phyloP scores from a whole-genome alignment of 2,888 invertebrate species.

The Plutella xylostella region DNA sequence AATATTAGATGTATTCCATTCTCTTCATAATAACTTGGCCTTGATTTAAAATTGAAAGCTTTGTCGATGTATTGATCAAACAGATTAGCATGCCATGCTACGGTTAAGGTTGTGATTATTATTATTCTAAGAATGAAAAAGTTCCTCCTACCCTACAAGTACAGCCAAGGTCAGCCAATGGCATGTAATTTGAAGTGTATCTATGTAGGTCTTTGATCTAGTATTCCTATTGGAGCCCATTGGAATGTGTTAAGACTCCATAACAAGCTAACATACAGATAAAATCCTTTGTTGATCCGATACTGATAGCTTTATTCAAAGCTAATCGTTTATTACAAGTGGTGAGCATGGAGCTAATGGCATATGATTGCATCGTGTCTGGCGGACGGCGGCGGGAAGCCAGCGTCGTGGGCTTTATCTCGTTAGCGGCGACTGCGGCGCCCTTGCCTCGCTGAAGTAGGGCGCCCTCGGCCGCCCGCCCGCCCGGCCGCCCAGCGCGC shows the following conservation, averaged over 20 bases:
- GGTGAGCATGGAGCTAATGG: neutral
- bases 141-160: no score
- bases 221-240: neutral
- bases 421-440: slow-evolving; percentile 28
- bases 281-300: neutral
- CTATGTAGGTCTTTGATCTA: neutral
- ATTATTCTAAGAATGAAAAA: no score
- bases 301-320: neutral
- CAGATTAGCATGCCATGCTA: no score
- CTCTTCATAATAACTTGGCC: no score
- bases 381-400: slow-evolving; percentile 20
- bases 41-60: no score
- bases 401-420: slow-evolving; percentile 26
- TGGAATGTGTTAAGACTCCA: neutral
- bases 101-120: no score
- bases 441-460: slow-evolving; percentile 17
- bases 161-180: no score
- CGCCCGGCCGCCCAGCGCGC: slow-evolving; percentile 24
- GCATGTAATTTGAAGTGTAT: no score
- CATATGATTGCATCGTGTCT: neutral
- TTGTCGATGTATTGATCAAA: no score
- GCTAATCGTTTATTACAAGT: neutral
- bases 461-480: slow-evolving; percentile 23
- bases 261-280: neutral
- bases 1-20: no score